phyloP scores from a whole-genome alignment of 2,888 invertebrate species.

The Poecilobothrus nobilitatus region DNA sequence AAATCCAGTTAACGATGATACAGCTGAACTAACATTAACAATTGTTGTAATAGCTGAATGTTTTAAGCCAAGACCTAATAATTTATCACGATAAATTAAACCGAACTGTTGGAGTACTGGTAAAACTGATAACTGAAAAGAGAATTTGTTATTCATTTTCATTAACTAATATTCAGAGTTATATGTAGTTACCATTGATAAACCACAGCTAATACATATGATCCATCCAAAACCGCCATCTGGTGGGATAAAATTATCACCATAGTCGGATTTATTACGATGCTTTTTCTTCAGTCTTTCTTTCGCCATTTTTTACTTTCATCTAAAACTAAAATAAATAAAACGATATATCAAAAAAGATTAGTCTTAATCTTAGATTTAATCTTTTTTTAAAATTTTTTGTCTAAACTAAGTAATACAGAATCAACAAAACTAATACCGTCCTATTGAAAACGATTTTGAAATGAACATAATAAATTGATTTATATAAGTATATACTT shows the following conservation, averaged over 20 bases:
- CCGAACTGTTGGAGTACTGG: constrained; percentile 60
- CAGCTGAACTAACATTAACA: constrained; percentile 62
- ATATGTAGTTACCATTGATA: constrained; percentile 58
- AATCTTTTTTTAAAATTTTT: too few relatives aligned
- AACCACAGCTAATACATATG: constrained; percentile 60
- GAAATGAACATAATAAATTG: too few relatives aligned
- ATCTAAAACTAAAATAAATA: too few relatives aligned
- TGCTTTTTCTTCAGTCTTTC: constrained; percentile 40
- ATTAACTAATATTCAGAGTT: too few relatives aligned
- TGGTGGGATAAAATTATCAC: constrained; percentile 55
- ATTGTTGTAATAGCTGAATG: constrained; percentile 62
- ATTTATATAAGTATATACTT: too few relatives aligned
- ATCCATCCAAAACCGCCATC: constrained; percentile 72
- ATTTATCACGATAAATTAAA: constrained; percentile 58
- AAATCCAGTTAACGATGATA: constrained; percentile 57
- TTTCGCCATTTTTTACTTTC: background rate
- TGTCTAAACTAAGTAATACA: too few relatives aligned
- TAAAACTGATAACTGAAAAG: constrained; percentile 53
- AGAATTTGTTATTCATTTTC: background rate
- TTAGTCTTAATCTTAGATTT: too few relatives aligned
- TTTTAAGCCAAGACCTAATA: constrained; percentile 52
- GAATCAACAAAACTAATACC: too few relatives aligned
- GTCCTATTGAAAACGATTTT: too few relatives aligned
- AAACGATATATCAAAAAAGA: too few relatives aligned
- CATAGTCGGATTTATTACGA: constrained; percentile 39